These are phyloP conservation scores for Coelopa pilipes DNA, from an alignment of 2,888 invertebrate genomes.

Conservation along the genomic window DNA sequence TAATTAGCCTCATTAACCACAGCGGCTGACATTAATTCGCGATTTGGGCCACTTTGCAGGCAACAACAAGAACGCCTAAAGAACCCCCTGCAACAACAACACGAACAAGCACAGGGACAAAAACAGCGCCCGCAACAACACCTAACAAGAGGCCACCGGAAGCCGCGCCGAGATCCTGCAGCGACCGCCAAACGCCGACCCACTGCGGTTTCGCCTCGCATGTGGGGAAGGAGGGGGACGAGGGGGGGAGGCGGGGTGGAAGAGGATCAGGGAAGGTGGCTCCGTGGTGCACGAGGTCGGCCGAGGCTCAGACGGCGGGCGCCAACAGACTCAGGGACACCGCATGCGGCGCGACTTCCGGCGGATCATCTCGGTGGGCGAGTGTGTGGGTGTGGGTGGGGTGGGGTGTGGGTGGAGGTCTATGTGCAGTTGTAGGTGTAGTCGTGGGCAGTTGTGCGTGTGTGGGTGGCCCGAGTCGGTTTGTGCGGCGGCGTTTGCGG, in stretches of 20 bases:
- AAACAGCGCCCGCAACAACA: not conserved
- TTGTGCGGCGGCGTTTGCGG: too few relatives aligned
- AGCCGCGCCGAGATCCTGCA: constrained; percentile 1
- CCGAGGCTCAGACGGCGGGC: too few relatives aligned
- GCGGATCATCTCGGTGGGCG: not conserved
- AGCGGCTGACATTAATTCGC: not conserved
- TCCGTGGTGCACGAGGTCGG: too few relatives aligned
- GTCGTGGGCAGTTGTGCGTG: not conserved
- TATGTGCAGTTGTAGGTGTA: not conserved
- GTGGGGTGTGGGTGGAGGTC: not conserved
- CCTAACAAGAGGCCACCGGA: not conserved
- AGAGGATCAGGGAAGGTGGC: too few relatives aligned
- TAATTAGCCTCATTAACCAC: constrained; percentile 7
- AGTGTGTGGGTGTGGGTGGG: not conserved
- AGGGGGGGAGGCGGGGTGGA: too few relatives aligned
- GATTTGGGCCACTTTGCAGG: not conserved
- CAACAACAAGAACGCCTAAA: not conserved
- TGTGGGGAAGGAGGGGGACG: not conserved
- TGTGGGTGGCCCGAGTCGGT: not conserved
- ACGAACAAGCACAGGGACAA: not conserved
- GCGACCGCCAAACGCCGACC: constrained; percentile 18
- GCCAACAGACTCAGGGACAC: not conserved
- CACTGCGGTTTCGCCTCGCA: constrained; percentile 13
- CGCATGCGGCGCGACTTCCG: not conserved
- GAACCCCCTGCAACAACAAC: not conserved